Base-by-base conservation (phyloP, 2,888 invertebrate genomes). In the Parapristionchus giblindavisi region DNA sequence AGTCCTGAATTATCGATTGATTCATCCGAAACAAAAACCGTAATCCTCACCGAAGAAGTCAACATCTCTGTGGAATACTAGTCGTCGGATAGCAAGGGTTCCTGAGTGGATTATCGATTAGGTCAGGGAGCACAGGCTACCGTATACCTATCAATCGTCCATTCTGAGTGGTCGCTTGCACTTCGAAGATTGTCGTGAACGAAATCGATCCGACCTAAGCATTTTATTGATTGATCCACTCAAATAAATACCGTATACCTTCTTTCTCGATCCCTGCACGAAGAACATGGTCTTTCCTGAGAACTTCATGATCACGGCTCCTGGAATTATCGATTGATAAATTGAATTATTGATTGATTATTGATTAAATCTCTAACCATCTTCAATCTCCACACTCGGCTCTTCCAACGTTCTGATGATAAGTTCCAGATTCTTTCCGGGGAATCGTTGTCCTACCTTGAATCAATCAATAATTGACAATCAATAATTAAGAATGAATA, bases 391-490 rank as follows among this genome's bases (percentile, higher is more conserved):
- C n/a, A 83, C 74, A 3, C 74, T 75, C 29, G 83, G 83, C 8
- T 81, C 78, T 11, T 78, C 56, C 0, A 81, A 78, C 4, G 79
- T 81, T 38, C 83, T 52, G 11, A 83, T 79, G 54, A 83, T 83
- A 29, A 83, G 72, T 52, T 83, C 83, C 1, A 83, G 75, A 52
- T 77, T 66, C 76, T 78, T 58, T 11, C 79, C 81, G 6, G 83
- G 83, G 75, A 78, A 80, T 14, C 75, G 74, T 38, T 77, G 51
- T 40, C 81, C 81, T 38, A 83, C 74, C 79, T 79, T 68, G 29
- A 36, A 17, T 6, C 54, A 24, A 14, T n/a, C n/a, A n/a, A 54
- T 24, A n/a, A 14, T 54, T 54, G 17, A 14, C 54, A 54, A n/a
- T n/a, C 54, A 54, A n/a, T 14, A 48, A 48, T 14, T 48, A 48